Percentiles rank a stretch among this genome's conserved stretches.
phyloP scores from a whole-genome alignment of 2,888 invertebrate genomes.

The Poecilobothrus nobilitatus region DNA sequence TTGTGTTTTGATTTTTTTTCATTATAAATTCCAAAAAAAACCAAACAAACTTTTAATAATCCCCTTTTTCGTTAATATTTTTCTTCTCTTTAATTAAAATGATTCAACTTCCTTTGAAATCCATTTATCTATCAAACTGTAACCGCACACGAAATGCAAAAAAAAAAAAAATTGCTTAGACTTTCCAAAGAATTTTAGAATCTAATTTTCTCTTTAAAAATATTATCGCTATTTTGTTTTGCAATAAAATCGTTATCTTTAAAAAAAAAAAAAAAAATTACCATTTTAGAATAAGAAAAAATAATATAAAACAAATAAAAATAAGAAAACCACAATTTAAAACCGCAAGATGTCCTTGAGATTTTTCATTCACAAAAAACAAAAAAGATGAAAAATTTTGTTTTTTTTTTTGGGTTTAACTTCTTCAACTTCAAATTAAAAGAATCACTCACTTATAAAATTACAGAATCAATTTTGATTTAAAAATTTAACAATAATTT shows the following conservation, averaged over 20 bases:
- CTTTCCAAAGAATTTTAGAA: not conserved
- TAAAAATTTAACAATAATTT: no score
- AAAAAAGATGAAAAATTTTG: not conserved
- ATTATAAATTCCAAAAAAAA: no score
- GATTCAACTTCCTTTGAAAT: no score
- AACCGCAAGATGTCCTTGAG: conserved; percentile 1
- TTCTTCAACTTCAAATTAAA: no score
- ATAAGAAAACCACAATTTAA: not conserved
- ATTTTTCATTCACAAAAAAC: conserved; percentile 3
- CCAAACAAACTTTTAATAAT: no score
- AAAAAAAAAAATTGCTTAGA: not conserved
- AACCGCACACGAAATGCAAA: not conserved
- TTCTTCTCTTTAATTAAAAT: no score
- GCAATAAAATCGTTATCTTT: not conserved
- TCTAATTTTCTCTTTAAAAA: no score
- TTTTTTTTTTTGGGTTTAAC: not conserved
- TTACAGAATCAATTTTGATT: no score
- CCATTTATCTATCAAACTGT: no score
- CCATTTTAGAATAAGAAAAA: not conserved
- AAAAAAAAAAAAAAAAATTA: not conserved
- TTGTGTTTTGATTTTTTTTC: no score
- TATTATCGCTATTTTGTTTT: not conserved
- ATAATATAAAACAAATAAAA: not conserved
- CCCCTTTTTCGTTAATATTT: no score
- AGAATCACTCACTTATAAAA: no score